Base-by-base conservation (phyloP, 2,797 vertebrate genomes). In the Falco peregrinus region DNA sequence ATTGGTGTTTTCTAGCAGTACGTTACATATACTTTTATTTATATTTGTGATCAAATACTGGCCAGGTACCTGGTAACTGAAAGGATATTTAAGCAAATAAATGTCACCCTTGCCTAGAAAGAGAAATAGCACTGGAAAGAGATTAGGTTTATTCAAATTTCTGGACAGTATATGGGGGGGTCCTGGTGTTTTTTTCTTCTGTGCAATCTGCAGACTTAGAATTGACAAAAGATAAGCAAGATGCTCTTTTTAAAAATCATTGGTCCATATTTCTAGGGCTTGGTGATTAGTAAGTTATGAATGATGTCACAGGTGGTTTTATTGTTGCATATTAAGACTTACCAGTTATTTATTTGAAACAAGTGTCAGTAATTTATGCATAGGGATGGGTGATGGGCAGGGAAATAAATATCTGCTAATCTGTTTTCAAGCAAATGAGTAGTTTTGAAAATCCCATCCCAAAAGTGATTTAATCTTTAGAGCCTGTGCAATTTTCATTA, bases 51-150 rank as follows among this genome's bases (percentile, higher is more conserved):
- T 88, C 85, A 81, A 90, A 84, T 35, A 13, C 48, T 50, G 69
- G 33, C 68, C 83, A 48, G 70, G 45, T 48, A 85, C 24, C 31
- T 37, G 41, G 47, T 60, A 90, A 89, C 28, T 47, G 61, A 78
- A 83, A 90, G 41, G 65, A 61, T 88, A 73, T 90, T 95, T 84
- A 85, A 29, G 50, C 54, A 94, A 94, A 86, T 76, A 86, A 91
- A 86, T 84, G 37, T 84, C 83, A 77, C 22, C 57, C 37, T 69
- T 75, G 50, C 70, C 57, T 47, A 76, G 86, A 65, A 80, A 81
- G 79, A 88, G 69, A 81, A 78, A 88, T 35, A 61, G 35, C 45
- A 13, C 33, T 57, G 47, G 61, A n/a, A 83, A 84, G 57, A 86
- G 22, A 56, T 83, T 48, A 53, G 45, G 60, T 93, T 88, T 86